Evolutionary conservation across 2,888 invertebrate species (phyloP).

Genomic region (Brachycybe producta): DNA sequence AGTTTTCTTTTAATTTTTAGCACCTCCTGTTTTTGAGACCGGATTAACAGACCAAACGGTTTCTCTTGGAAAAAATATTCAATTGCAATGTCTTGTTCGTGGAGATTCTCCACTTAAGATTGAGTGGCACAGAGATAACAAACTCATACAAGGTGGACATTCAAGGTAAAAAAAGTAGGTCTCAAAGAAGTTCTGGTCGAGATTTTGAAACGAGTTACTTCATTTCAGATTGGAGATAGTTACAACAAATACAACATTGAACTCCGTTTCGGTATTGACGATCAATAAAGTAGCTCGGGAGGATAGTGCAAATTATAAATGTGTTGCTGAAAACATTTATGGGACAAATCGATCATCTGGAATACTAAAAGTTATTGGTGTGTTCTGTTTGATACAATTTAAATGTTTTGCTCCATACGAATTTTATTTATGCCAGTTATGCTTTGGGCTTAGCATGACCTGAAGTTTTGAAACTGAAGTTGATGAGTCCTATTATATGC

Average conservation of each 20-base stretch:
- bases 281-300: constrained; percentile 42
- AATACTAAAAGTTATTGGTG: background rate
- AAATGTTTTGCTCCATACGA: too few relatives aligned
- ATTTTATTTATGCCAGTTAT: too few relatives aligned
- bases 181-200: background rate
- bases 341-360: constrained; percentile 34
- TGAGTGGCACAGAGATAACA: constrained; percentile 15
- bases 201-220: background rate
- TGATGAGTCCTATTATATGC: too few relatives aligned
- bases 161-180: constrained; percentile 3
- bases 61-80: background rate
- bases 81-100: constrained; percentile 11
- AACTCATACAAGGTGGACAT: background rate
- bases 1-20: constrained; percentile 1
- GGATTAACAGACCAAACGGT: background rate
- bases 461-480: too few relatives aligned
- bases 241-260: constrained; percentile 13
- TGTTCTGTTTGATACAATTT: too few relatives aligned
- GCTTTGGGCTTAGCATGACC: too few relatives aligned
- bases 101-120: constrained; percentile 15
- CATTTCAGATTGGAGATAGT: constrained; percentile 7
- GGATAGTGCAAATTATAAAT: constrained; percentile 67
- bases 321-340: constrained; percentile 64
- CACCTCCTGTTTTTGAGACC: constrained; percentile 15
- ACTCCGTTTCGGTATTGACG: constrained; percentile 8